A percentile compares a stretch with the other conserved stretches of the same genome.
phyloP scores from a whole-genome alignment of 2,113 vertebrate species.

The Quiscalus mexicanus region DNA sequence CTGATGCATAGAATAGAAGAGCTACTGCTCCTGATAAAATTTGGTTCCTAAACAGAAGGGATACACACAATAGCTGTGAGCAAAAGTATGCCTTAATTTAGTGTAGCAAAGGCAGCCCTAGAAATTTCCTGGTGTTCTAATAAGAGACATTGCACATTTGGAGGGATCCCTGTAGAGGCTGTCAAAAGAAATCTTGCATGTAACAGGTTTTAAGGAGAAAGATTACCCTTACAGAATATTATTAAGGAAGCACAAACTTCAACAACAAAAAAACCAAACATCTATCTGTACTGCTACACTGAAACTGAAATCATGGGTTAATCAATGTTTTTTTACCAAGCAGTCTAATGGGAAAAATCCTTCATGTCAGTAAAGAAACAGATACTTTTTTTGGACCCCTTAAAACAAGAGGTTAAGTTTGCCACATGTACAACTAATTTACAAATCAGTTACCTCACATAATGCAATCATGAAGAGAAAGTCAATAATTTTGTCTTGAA shows the following conservation, averaged over 20 bases:
- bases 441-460: background rate
- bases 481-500: background rate
- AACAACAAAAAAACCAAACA: background rate
- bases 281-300: background rate
- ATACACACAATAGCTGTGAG: background rate
- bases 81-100: background rate
- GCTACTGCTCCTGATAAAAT: background rate
- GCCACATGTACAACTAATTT: background rate
- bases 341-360: background rate
- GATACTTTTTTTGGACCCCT: background rate
- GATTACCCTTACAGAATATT: background rate
- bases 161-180: background rate
- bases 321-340: background rate
- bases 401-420: background rate
- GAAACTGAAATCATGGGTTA: background rate
- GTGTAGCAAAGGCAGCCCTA: background rate
- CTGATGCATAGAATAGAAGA: background rate
- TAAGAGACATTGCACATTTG: background rate
- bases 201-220: background rate
- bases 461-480: background rate
- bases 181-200: background rate
- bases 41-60: background rate
- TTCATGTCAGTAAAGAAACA: background rate
- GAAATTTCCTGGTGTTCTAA: background rate
- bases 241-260: background rate